Base-by-base conservation (phyloP, 2,888 invertebrate species). In the Trissoscelio sp. region DNA sequence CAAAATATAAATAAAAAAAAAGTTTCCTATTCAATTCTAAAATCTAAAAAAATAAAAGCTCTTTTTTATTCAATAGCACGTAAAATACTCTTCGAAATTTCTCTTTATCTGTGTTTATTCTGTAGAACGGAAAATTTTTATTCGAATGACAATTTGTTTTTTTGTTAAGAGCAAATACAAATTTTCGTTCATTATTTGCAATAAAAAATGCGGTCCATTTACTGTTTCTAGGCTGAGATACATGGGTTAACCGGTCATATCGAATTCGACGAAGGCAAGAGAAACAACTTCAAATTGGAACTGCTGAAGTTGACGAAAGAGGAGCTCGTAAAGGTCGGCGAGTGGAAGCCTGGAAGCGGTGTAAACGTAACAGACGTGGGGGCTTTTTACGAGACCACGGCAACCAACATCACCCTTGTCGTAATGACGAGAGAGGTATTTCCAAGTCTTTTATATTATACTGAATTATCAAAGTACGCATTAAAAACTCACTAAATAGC, bases 241-340 rank as follows among this genome's bases (percentile, higher is more conserved):
- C 95, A 96, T 86, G 98, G 98, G 0, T 92, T 98, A 51, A 97
- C 98, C 0, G 98, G 98, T 0, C 95, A 95, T 34, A 94, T 98
- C 58, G 95, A 96, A 83, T 98, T 98, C 92, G 95, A 95, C 85
- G 95, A 96, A 87, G 98, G 98, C 0, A 94, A 95, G 81, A 93
- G 98, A 34, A 95, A 94, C 37, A 95, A 96, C 88, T 96, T 98
- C 91, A 95, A 96, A 89, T 93, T 98, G 66, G 97, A 98, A 89
- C 92, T 98, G 58, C 93, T 97, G 84, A 95, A 97, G 90, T 91
- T 98, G 42, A 94, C 95, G 73, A 95, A 95, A 3, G 96, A 96
- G 51, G 95, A 95, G 85, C 93, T 96, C 55, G 94, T 95, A 64
- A 95, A 96, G 88, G 96, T 97, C 0, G 97, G 97, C 0, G 94